Evolutionary conservation across 2,113 vertebrate genomes (phyloP), one percentile per base, ranked within the genome.

Genomic region (Stictonetta naevosa): DNA sequence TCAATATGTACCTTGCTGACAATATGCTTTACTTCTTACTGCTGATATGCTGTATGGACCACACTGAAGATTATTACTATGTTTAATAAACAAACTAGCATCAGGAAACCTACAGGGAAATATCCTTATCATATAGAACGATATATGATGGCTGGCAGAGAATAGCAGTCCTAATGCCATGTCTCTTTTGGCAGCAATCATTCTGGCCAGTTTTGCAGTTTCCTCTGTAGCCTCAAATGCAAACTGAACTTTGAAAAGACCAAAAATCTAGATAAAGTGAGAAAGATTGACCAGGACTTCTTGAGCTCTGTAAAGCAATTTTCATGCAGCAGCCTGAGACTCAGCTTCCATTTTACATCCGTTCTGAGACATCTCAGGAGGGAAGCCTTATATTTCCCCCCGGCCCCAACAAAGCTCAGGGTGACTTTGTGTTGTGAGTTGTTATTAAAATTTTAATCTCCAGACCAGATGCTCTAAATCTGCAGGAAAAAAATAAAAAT

Each of bases 171-270:
- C 9, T 83, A 62, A 78, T 40, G 17, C 20, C 23, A 50, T 12
- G 83, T 96, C n/a, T 23, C 5, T 71, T 77, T 93, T 89, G 7
- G 40, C 40, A 91, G 38, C 36, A 91, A 91, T 88, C 21, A 15
- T 46, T 67, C 55, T 74, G 59, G 26, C 8, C 79, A 82, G 55
- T 83, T 95, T 40, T 16, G 8, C 36, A 63, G 21, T 86, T 87
- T 90, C 18, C 25, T 83, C n/a, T 82, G 38, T 82, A 88, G 29
- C 36, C 8, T 74, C 28, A 66, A 90, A 63, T 29, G 9, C 29
- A 87, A 96, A 75, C 8, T 67, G 29, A 96, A 72, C 17, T 88
- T 83, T 81, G n/a, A 68, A 94, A 92, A 64, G 19, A 73, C 15
- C 2, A 71, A 72, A 94, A 77, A 8, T 0, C 5, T 52, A 58